Evolutionary conservation across 2,113 vertebrate species (phyloP).

Genomic region (Pseudorasbora parva): DNA sequence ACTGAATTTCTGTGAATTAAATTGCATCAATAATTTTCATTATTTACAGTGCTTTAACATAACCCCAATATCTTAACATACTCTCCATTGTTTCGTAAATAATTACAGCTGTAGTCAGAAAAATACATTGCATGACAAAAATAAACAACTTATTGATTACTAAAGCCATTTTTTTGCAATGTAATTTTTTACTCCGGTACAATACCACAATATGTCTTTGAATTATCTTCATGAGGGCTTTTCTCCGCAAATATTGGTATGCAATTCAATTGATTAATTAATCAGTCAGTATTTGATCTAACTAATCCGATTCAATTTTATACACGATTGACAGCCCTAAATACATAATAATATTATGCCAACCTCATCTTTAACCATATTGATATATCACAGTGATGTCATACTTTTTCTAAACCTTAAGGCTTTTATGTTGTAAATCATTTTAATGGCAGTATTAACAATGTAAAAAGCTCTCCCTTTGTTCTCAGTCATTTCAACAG

Average conservation of each 20-base stretch:
- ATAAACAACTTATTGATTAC: not conserved
- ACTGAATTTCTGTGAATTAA: too few relatives aligned
- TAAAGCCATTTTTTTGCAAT: not conserved
- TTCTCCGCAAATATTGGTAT: not conserved
- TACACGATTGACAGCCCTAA: not conserved
- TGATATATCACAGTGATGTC: not conserved
- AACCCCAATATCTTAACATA: not conserved
- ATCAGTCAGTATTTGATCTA: not conserved
- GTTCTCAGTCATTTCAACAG: constrained; percentile 13
- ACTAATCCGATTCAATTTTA: not conserved
- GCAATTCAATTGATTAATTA: not conserved
- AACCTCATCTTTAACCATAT: constrained; percentile 5
- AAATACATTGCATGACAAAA: not conserved
- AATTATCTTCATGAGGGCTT: not conserved
- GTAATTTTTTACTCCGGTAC: not conserved
- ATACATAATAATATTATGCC: not conserved
- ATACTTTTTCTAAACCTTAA: not conserved
- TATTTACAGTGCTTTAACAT: too few relatives aligned
- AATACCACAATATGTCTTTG: not conserved
- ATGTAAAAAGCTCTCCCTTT: constrained; percentile 14
- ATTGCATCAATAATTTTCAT: too few relatives aligned
- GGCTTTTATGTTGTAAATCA: not conserved
- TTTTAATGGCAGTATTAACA: not conserved
- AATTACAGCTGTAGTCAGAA: not conserved
- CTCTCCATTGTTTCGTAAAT: not conserved